Conservation (phyloP, 2,113 vertebrate genomes). For the Emydocephalus ijimae region DNA sequence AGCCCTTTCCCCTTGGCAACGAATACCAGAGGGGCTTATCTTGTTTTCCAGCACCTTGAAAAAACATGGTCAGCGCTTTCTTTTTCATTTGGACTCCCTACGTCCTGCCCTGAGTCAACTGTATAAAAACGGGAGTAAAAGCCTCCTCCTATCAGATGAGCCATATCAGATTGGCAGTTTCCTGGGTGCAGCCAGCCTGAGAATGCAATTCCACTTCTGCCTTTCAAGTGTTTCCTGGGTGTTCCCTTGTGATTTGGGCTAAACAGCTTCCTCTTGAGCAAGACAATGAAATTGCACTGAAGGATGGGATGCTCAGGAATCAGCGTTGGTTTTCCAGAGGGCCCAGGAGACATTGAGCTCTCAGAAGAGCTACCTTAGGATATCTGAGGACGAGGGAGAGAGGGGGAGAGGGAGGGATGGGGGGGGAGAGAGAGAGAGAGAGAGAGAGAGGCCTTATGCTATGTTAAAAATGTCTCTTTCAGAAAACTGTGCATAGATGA, state of each 20-base stretch:
- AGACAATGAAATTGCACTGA: background rate
- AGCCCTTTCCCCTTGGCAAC: background rate
- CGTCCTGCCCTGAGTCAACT: background rate
- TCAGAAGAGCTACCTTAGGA: background rate
- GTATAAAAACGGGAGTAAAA: background rate
- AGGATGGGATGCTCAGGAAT: rapidly evolving
- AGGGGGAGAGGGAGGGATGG: too few species aligned
- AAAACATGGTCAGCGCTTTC: rapidly evolving
- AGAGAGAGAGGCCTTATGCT: background rate
- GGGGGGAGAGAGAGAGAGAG: background rate
- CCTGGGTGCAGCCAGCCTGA: background rate
- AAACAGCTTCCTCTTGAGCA: background rate
- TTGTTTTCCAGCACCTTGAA: background rate
- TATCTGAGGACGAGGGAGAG: background rate
- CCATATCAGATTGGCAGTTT: background rate
- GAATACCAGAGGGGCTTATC: background rate
- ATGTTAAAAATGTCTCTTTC: background rate
- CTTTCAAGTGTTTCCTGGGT: background rate
- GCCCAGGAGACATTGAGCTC: background rate
- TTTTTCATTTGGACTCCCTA: background rate
- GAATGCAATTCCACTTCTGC: rapidly evolving
- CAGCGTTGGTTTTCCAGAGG: background rate
- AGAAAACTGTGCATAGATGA: background rate
- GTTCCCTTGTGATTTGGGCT: background rate
- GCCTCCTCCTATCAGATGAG: background rate